Conservation (phyloP, 2,888 invertebrate genomes). For the Therioaphis trifolii region DNA sequence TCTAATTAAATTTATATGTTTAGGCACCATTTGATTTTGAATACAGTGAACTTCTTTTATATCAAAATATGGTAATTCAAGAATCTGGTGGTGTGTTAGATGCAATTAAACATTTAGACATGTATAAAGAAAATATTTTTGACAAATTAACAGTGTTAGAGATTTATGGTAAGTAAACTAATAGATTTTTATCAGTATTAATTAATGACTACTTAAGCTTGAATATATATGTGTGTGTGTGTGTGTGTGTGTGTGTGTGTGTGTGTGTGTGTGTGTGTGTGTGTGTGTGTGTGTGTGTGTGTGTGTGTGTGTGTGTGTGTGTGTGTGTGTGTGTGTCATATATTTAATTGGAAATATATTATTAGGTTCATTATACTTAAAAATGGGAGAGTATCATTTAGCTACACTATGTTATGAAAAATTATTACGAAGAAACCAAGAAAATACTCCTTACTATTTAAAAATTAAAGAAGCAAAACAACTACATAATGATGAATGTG, state of each 20-base stretch:
- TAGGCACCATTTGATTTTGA: constrained; percentile 86
- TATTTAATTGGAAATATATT: constrained; percentile 24
- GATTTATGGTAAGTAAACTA: constrained; percentile 78
- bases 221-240: too few relatives aligned
- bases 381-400: constrained; percentile 73
- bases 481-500: constrained; percentile 78
- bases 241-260: too few relatives aligned
- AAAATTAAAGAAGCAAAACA: constrained; percentile 88
- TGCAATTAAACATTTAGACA: constrained; percentile 88
- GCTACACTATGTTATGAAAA: constrained; percentile 86
- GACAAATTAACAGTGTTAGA: constrained; percentile 95
- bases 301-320: too few relatives aligned
- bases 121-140: constrained; percentile 89
- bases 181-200: constrained; percentile 47
- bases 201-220: neutral
- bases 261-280: too few relatives aligned
- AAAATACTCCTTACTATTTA: constrained; percentile 92
- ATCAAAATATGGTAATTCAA: constrained; percentile 96
- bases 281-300: too few relatives aligned
- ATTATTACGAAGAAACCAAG: constrained; percentile 92
- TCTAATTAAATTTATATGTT: constrained; percentile 63
- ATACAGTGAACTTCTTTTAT: constrained; percentile 94
- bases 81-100: constrained; percentile 90
- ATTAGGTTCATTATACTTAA: constrained; percentile 72
- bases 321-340: neutral